Percentiles rank a stretch among this genome's conserved stretches.
Evolutionary conservation across 2,797 vertebrate genomes (phyloP).

Genomic region (Cetoscarus ocellatus): DNA sequence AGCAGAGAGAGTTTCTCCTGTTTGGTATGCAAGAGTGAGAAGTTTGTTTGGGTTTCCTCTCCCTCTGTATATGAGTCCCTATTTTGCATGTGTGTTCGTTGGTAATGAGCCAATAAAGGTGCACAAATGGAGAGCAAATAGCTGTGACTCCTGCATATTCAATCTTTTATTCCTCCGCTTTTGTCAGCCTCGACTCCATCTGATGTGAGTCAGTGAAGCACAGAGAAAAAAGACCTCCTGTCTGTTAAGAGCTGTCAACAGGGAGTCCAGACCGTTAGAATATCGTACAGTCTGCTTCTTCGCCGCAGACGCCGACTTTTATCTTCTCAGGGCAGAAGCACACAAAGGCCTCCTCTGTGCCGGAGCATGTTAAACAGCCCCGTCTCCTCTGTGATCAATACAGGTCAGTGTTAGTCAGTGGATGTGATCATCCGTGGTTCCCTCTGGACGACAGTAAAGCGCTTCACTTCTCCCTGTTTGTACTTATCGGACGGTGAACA

Average conservation of each 20-base stretch:
- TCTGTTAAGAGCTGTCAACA: conserved; percentile 42
- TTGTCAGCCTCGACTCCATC: conserved; percentile 17
- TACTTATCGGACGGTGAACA: conserved; percentile 47
- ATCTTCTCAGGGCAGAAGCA: conserved; percentile 19
- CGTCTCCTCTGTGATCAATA: conserved; percentile 65
- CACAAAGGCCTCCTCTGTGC: conserved; percentile 10
- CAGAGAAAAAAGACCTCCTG: conserved; percentile 20
- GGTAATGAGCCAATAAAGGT: conserved; percentile 22
- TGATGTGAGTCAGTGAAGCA: conserved; percentile 40
- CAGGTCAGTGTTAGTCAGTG: conserved; percentile 61
- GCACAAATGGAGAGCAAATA: conserved; percentile 24
- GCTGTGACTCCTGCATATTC: conserved; percentile 32
- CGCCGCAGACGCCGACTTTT: background rate
- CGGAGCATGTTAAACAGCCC: conserved; percentile 46
- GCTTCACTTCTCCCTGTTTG: conserved; percentile 36
- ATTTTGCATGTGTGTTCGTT: conserved; percentile 7
- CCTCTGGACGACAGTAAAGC: conserved; percentile 55
- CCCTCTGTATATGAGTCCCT: background rate
- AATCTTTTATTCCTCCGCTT: conserved; percentile 1
- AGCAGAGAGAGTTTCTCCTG: background rate
- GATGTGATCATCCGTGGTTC: conserved; percentile 66
- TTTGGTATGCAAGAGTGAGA: background rate
- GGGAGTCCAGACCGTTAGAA: conserved; percentile 46
- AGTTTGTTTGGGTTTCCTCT: background rate
- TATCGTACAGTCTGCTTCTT: conserved; percentile 31